Percentiles rank a stretch among this genome's conserved stretches.
Evolutionary conservation across 2,113 vertebrate species (phyloP).

Genomic region (Triplophysa dalaica): DNA sequence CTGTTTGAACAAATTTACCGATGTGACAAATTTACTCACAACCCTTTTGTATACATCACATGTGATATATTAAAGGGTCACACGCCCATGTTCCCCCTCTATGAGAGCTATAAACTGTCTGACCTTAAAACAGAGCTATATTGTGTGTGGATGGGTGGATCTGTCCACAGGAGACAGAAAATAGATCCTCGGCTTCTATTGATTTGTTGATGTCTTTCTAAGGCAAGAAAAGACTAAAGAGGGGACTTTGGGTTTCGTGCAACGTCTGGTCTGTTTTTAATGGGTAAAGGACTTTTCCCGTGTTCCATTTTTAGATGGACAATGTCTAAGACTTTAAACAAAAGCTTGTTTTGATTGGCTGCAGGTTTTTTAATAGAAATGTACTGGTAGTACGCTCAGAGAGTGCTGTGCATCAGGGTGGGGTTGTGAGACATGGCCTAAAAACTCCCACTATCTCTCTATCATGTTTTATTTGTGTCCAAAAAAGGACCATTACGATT

Average conservation of each 20-base stretch:
- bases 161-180: constrained; percentile 1
- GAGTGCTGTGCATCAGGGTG: constrained; percentile 45
- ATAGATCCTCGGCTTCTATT: constrained; percentile 16
- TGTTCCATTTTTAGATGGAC: background rate
- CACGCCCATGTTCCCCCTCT: constrained; percentile 36
- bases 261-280: background rate
- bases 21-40: constrained; percentile 26
- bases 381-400: background rate
- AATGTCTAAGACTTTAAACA: background rate
- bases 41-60: background rate
- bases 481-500: background rate
- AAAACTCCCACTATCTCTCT: constrained; percentile 51
- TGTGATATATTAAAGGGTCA: background rate
- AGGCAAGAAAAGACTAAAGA: background rate
- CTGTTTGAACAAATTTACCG: constrained; percentile 31
- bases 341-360: constrained; percentile 25
- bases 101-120: constrained; percentile 12
- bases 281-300: background rate
- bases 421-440: constrained; percentile 62
- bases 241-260: background rate
- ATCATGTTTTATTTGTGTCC: background rate
- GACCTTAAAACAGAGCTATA: constrained; percentile 58
- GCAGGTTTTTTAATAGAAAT: constrained; percentile 30
- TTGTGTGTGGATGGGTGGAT: constrained; percentile 36
- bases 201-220: constrained; percentile 38